Evolutionary conservation across 2,888 invertebrate genomes (phyloP).

Genomic region (Adineta ricciae): DNA sequence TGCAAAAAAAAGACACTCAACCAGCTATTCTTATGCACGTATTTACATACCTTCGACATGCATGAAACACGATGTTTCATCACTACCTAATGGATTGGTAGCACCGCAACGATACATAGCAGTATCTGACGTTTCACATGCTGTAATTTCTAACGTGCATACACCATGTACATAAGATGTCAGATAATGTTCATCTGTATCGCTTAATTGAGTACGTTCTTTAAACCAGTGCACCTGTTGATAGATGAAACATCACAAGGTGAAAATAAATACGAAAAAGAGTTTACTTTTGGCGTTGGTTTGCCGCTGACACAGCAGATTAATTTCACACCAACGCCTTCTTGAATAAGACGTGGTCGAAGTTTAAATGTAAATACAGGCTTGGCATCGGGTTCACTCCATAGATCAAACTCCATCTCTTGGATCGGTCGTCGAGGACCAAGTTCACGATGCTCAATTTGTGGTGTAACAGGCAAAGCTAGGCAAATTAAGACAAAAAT

Average conservation of each 20-base stretch:
- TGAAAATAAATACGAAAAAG: slow-evolving; percentile 45
- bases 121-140: slow-evolving; percentile 83
- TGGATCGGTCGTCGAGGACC: slow-evolving; percentile 38
- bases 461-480: background rate
- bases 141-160: slow-evolving; percentile 86
- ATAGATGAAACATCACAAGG: background rate
- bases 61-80: slow-evolving; percentile 86
- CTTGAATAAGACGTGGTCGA: slow-evolving; percentile 93
- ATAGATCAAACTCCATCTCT: slow-evolving; percentile 25
- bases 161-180: slow-evolving; percentile 87
- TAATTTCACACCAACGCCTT: slow-evolving; percentile 80
- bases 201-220: slow-evolving; percentile 78
- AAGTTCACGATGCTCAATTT: slow-evolving; percentile 36
- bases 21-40: too few relatives aligned
- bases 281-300: slow-evolving; percentile 70
- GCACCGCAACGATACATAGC: slow-evolving; percentile 90
- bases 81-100: slow-evolving; percentile 80
- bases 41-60: slow-evolving; percentile 72
- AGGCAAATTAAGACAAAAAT: background rate
- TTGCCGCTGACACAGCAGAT: slow-evolving; percentile 89
- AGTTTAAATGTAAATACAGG: slow-evolving; percentile 96
- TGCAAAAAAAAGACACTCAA: background rate
- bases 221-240: slow-evolving; percentile 57
- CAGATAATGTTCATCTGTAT: slow-evolving; percentile 67
- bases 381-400: slow-evolving; percentile 51